Evolutionary conservation across 2,113 vertebrate species (phyloP).

Genomic region (Thamnophis sirtalis): DNA sequence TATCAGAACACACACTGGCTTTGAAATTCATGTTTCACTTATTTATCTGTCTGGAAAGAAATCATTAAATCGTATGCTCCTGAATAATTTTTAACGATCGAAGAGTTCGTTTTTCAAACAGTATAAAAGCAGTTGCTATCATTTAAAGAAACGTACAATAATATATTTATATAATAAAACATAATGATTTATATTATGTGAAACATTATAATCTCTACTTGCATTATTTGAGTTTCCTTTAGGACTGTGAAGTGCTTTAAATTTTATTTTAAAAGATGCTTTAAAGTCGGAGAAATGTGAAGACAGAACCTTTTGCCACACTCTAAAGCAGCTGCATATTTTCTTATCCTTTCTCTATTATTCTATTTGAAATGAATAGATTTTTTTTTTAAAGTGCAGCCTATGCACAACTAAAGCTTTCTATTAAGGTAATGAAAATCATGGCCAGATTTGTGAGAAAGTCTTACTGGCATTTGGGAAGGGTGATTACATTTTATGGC

Average conservation of each 20-base stretch:
- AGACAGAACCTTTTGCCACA: not conserved
- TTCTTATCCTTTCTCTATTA: not conserved
- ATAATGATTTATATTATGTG: not conserved
- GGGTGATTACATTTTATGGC: not conserved
- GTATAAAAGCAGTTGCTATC: not conserved
- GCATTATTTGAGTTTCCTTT: not conserved
- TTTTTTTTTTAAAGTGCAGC: not conserved
- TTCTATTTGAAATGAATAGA: not conserved
- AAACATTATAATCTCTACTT: not conserved
- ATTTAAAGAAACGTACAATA: not conserved
- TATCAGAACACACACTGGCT: not conserved
- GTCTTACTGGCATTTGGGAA: not conserved
- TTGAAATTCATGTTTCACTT: slow-evolving; percentile 12
- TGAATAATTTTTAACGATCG: not conserved
- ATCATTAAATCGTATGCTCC: not conserved
- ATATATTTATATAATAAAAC: not conserved
- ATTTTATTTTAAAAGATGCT: not conserved
- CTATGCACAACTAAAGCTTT: not conserved
- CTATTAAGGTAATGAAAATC: not conserved
- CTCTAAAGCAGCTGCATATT: not conserved
- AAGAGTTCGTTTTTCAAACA: not conserved
- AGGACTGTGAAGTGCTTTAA: not conserved
- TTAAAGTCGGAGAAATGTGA: not conserved
- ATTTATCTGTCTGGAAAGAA: not conserved
- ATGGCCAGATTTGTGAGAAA: not conserved